A percentile compares a stretch with the other conserved stretches of the same genome.
These are phyloP conservation scores for Narcine bancroftii DNA, from an alignment of 2,113 vertebrate genomes.

Conservation along the genomic window DNA sequence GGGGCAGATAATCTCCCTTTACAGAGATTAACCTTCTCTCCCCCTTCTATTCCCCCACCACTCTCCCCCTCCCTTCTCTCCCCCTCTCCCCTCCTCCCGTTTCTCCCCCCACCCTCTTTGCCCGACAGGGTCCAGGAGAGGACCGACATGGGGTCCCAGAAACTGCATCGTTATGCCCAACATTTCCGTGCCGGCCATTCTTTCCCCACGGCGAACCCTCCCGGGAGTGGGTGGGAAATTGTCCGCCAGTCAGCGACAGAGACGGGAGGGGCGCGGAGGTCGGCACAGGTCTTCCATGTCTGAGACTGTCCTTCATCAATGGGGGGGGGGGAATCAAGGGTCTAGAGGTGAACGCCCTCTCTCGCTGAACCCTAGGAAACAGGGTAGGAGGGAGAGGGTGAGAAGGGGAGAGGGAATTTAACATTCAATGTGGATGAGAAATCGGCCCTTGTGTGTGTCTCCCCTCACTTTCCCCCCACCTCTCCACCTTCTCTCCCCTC, in stretches of 20 bases:
- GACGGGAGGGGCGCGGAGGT: background rate
- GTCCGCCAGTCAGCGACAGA: constrained; percentile 47
- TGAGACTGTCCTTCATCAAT: too few relatives aligned
- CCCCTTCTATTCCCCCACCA: too few relatives aligned
- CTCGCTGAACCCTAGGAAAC: too few relatives aligned
- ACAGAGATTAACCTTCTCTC: background rate
- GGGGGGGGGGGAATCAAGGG: too few relatives aligned
- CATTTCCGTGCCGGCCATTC: constrained; percentile 52
- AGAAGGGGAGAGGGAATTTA: too few relatives aligned
- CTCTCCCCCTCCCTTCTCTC: background rate
- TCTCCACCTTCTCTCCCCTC: background rate
- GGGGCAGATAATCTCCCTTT: background rate
- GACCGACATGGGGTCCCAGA: constrained; percentile 62
- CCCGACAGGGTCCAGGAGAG: constrained; percentile 73
- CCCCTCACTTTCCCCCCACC: background rate
- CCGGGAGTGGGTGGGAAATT: constrained; percentile 60
- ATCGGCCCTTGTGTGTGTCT: background rate
- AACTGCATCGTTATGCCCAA: constrained; percentile 66
- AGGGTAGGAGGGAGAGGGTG: background rate
- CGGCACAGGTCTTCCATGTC: too few relatives aligned
- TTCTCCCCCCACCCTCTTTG: constrained; percentile 18
- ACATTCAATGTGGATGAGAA: too few relatives aligned
- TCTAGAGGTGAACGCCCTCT: background rate
- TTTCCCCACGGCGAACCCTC: background rate
- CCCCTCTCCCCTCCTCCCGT: background rate